phyloP scores from a whole-genome alignment of 2,888 invertebrate species.

The Stramonita haemastoma region DNA sequence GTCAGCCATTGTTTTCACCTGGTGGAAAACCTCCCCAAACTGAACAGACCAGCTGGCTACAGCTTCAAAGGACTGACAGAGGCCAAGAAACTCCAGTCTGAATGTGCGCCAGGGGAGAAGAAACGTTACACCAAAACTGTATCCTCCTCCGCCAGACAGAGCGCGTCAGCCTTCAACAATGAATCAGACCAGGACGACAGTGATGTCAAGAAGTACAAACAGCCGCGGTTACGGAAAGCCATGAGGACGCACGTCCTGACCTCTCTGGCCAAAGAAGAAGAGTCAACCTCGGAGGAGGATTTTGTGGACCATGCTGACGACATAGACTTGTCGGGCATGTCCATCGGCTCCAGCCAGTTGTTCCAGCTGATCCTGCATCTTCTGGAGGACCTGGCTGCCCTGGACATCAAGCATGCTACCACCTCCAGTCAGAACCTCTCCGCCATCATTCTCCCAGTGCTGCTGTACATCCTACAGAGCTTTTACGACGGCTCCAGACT shows the following conservation, averaged over 20 bases:
- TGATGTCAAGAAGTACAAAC: slow-evolving; percentile 37
- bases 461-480: slow-evolving; percentile 51
- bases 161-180: slow-evolving; percentile 44
- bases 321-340: slow-evolving; percentile 47
- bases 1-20: slow-evolving; percentile 27
- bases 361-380: slow-evolving; percentile 61
- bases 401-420: slow-evolving; percentile 60
- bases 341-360: slow-evolving; percentile 56
- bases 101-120: background rate
- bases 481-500: slow-evolving; percentile 10
- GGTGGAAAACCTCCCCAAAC: slow-evolving; percentile 25
- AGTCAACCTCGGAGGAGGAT: slow-evolving; percentile 63
- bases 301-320: slow-evolving; percentile 43
- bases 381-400: slow-evolving; percentile 60
- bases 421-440: slow-evolving; percentile 61
- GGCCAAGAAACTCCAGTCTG: background rate
- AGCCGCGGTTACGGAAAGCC: slow-evolving; percentile 50
- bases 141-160: slow-evolving; percentile 7
- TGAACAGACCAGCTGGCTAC: slow-evolving; percentile 4
- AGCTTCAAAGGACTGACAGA: background rate
- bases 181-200: slow-evolving; percentile 48
- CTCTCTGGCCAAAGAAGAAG: slow-evolving; percentile 49
- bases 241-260: slow-evolving; percentile 47
- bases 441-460: slow-evolving; percentile 54
- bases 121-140: slow-evolving; percentile 39